phyloP scores from a whole-genome alignment of 2,888 invertebrate genomes.

The Idaea biselata region DNA sequence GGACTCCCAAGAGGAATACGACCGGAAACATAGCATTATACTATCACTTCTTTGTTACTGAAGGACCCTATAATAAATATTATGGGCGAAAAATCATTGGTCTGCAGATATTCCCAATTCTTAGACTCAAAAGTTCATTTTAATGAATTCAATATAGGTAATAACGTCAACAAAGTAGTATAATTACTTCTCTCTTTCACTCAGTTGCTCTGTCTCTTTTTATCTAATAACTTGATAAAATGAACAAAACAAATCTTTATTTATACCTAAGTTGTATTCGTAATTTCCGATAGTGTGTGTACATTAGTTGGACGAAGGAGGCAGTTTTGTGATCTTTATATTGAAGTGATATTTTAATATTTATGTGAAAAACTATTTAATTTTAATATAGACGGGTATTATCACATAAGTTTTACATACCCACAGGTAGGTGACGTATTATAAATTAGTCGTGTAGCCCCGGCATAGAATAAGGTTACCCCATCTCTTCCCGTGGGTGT shows the following conservation, averaged over 20 bases:
- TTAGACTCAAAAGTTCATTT: neutral
- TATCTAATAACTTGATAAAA: neutral
- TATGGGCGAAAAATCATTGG: neutral
- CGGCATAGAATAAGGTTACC: too few relatives aligned
- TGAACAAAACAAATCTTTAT: neutral
- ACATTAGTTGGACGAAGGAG: slow-evolving; percentile 10
- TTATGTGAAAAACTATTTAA: too few relatives aligned
- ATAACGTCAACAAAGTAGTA: neutral
- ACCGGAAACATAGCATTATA: too few relatives aligned
- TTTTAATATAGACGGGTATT: too few relatives aligned
- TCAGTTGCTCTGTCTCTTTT: neutral
- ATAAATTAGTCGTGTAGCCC: too few relatives aligned
- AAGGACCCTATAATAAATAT: too few relatives aligned
- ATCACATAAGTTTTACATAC: too few relatives aligned
- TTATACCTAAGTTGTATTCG: neutral
- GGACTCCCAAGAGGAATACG: too few relatives aligned
- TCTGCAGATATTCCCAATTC: neutral
- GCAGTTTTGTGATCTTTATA: neutral
- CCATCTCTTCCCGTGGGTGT: too few relatives aligned
- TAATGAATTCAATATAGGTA: neutral
- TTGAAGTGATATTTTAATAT: neutral
- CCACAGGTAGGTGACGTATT: too few relatives aligned
- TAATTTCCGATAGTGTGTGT: slow-evolving; percentile 2
- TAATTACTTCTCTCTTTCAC: neutral
- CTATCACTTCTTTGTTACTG: too few relatives aligned